These are phyloP conservation scores for Hucho hucho DNA, from an alignment of 2,113 vertebrate genomes.

Conservation along the genomic window DNA sequence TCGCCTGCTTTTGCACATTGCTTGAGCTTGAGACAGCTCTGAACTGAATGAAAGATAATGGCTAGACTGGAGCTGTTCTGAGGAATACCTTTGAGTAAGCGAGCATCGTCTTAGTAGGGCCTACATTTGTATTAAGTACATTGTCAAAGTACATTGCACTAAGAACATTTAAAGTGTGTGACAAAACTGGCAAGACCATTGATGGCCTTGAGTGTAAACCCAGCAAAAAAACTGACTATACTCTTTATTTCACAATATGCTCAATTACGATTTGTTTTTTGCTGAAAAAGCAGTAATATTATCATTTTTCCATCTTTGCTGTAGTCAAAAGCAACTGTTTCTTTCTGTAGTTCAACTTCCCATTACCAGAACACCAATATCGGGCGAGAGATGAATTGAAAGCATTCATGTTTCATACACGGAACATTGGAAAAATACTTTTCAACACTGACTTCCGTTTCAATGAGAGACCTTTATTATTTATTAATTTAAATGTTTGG, in stretches of 20 bases:
- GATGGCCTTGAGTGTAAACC: too few relatives aligned
- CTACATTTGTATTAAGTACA: too few relatives aligned
- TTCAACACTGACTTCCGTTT: background rate
- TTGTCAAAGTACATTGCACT: too few relatives aligned
- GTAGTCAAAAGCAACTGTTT: too few relatives aligned
- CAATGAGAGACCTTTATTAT: background rate
- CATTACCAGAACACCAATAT: background rate
- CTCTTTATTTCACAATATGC: too few relatives aligned
- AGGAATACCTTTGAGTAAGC: background rate
- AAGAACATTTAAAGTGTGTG: too few relatives aligned
- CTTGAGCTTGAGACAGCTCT: constrained; percentile 1
- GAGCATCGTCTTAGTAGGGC: too few relatives aligned
- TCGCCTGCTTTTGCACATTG: constrained; percentile 14
- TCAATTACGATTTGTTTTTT: too few relatives aligned
- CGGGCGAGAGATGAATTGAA: background rate
- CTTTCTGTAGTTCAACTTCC: background rate
- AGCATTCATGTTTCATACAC: background rate
- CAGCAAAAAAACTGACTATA: too few relatives aligned
- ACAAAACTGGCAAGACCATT: too few relatives aligned
- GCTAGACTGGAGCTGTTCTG: background rate
- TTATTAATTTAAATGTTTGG: background rate
- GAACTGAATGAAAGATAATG: background rate
- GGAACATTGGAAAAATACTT: background rate
- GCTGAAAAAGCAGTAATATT: too few relatives aligned
- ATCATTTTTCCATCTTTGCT: too few relatives aligned